Base-by-base conservation (phyloP, 2,888 invertebrate genomes). In the Blera fallax region DNA sequence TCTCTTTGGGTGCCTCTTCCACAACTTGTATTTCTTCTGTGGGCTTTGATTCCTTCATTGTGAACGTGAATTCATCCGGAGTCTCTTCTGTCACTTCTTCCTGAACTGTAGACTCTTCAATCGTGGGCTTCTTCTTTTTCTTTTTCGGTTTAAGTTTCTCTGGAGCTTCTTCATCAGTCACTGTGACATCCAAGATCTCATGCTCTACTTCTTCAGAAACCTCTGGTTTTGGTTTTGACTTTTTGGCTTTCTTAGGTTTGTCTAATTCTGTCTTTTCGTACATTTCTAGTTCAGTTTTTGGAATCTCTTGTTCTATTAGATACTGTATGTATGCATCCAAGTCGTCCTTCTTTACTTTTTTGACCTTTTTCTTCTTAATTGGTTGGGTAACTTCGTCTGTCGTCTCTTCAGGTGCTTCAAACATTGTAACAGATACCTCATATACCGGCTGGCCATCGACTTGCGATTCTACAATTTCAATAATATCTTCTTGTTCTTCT, bases 401-500 rank as follows among this genome's bases (percentile, higher is more conserved):
- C 37, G 27, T 48, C 3, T 87, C 54, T 32, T 87, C 67, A 2
- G 90, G 89, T 3, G 90, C 87, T 80, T 93, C 92, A 2, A 89
- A 87, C 32, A 92, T 91, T 32, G 90, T 90, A 3, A 93, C 90
- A 27, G 90, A 89, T 18, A 93, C 91, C 83, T 93, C 92, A 85
- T 91, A 92, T 79, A 93, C 87, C 48, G 93, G 92, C 88, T 91
- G 91, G 48, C 90, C 92, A 72, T 90, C 92, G 87, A 90, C 90
- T 72, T 91, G 88, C 43, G 90, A 89, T 83, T 90, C 92, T 11
- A 91, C 88, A 73, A 92, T 91, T 89, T 93, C 92, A 11, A 93
- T 90, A 3, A 92, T 88, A 87, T 93, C 92, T 88, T 93, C 91
- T 87, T 91, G 90, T 40, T 91, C 90, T 83, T 92, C 93, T 21